Evolutionary conservation across 2,888 invertebrate species (phyloP).

Genomic region (Hanleya hanleyi): DNA sequence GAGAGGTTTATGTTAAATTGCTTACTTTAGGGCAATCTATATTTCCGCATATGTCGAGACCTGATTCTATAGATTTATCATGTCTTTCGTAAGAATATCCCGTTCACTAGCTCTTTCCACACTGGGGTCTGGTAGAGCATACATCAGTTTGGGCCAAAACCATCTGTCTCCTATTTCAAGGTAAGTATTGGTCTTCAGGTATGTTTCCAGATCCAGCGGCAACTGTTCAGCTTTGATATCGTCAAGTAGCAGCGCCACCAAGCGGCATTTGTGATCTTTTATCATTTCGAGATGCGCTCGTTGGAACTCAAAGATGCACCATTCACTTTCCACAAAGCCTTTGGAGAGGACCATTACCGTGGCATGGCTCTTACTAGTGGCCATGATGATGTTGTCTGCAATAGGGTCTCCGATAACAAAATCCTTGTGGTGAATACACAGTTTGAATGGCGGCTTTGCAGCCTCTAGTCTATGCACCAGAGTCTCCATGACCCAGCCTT

Average conservation of each 20-base stretch:
- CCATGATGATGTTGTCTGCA: not conserved
- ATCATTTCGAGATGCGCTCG: not conserved
- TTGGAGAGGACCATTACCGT: not conserved
- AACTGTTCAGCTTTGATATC: not conserved
- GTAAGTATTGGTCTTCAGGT: not conserved
- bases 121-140: not conserved
- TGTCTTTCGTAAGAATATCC: no score
- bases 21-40: no score
- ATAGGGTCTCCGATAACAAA: not conserved
- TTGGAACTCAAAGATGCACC: conserved; percentile 1
- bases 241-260: not conserved
- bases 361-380: not conserved
- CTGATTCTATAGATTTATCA: no score
- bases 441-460: not conserved
- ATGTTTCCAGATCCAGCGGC: not conserved
- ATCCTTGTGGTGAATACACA: not conserved
- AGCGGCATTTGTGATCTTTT: not conserved
- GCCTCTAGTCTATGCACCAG: not conserved
- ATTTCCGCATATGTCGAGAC: no score
- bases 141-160: not conserved
- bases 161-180: not conserved
- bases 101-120: no score
- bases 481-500: not conserved
- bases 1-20: no score
- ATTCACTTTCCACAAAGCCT: not conserved